A percentile compares a stretch with the other conserved stretches of the same genome.
These are phyloP conservation scores for Hypsopygia costalis DNA, from an alignment of 2,888 invertebrate species.

Conservation along the genomic window DNA sequence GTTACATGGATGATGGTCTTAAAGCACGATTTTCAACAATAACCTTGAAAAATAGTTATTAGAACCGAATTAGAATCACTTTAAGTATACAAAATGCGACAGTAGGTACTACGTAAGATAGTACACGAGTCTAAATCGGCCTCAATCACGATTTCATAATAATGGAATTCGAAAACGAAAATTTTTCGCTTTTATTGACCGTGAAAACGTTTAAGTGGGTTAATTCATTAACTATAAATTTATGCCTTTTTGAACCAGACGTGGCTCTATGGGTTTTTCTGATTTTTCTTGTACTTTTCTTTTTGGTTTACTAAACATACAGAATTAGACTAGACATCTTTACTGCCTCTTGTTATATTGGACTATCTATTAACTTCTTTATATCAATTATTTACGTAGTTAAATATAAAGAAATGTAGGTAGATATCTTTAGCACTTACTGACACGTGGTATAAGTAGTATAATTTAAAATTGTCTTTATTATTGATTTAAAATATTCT, in stretches of 20 bases:
- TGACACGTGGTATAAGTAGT: too few species aligned
- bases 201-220: constrained; percentile 40
- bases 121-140: constrained; percentile 17
- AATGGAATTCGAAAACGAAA: constrained; percentile 33
- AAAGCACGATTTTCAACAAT: not conserved
- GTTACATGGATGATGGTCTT: not conserved
- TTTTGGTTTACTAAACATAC: too few species aligned
- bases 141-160: constrained; percentile 38
- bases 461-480: too few species aligned
- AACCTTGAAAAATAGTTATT: constrained; percentile 2
- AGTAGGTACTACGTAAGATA: not conserved
- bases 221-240: constrained; percentile 24
- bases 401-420: too few species aligned
- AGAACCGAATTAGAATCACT: not conserved
- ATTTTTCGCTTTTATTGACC: constrained; percentile 44
- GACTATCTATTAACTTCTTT: too few species aligned
- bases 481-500: too few species aligned
- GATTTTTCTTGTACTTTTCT: not conserved
- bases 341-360: too few species aligned
- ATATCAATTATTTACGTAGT: too few species aligned
- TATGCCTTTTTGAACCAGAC: constrained; percentile 19
- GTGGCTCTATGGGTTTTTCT: constrained; percentile 16
- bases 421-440: too few species aligned
- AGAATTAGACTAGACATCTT: too few species aligned
- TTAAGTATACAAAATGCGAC: not conserved